Evolutionary conservation across 2,113 vertebrate species (phyloP), one percentile per base, ranked within the genome.

Genomic region (Calyptomena viridis): DNA sequence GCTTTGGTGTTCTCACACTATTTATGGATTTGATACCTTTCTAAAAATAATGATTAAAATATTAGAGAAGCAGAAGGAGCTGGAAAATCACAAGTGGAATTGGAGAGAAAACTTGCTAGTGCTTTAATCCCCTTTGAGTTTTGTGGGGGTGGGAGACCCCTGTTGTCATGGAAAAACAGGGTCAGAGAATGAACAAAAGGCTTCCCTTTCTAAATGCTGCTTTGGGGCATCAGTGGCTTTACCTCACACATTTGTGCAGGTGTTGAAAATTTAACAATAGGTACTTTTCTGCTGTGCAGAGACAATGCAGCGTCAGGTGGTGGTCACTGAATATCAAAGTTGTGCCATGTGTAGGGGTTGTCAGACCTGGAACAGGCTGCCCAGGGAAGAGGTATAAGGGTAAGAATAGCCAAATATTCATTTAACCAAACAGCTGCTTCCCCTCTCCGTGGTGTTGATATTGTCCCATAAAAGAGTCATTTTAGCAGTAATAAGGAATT

Each of bases 341-440:
- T 85, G 42, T 79, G n/a, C n/a, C 7, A 1, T 5, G 9, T 28
- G 49, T 42, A 5, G 47, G 46, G 31, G 4, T 23, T 69, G 47
- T 55, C 39, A 55, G 47, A 35, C 14, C 3, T 40, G 55, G 25
- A 49, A 16, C 17, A 42, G 30, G 25, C 35, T 49, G 63, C 25
- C 30, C 63, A 31, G 40, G 63, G 31, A 27, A 16, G 17, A 13
- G n/a, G 9, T 23, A 31, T 39, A 52, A 58, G 35, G 72, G 40
- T 66, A 93, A 83, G 59, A 93, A 91, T 47, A 92, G 83, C 79
- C 79, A 92, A 83, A 94, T 81, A 79, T 20, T 91, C 53, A 11
- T 50, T 84, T 28, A 55, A 83, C 59, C 53, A 73, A 85, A 49
- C 75, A 89, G 78, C 93, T 97, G 67, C 85, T 93, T 78, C 90